Percentiles rank a stretch among this genome's conserved stretches.
Evolutionary conservation across 2,113 vertebrate species (phyloP).

Genomic region (Psittacula cyanocephala): DNA sequence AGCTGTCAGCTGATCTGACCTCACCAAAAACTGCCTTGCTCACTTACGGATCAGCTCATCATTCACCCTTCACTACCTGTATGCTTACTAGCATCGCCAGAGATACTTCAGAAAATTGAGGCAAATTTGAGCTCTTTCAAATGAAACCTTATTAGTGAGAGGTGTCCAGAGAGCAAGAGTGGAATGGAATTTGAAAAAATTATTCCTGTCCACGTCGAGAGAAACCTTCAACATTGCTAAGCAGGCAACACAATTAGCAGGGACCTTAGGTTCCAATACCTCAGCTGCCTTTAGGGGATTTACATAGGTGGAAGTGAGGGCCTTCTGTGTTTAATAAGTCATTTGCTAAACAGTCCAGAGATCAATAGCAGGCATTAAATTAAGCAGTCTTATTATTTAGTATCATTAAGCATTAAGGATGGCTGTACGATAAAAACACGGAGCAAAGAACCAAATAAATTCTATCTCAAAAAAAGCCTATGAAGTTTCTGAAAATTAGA

Average conservation of each 20-base stretch:
- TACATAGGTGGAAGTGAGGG: background rate
- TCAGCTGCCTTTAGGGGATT: background rate
- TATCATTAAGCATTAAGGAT: slow-evolving; percentile 57
- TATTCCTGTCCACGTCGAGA: background rate
- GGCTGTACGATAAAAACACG: slow-evolving; percentile 47
- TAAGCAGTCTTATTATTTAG: slow-evolving; percentile 69
- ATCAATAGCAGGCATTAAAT: slow-evolving; percentile 55
- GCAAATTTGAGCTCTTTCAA: background rate
- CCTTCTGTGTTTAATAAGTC: background rate
- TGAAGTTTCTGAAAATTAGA: slow-evolving; percentile 54
- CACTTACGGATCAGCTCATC: background rate
- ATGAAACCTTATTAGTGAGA: background rate
- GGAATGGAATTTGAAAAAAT: background rate
- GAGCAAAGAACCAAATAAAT: slow-evolving; percentile 63
- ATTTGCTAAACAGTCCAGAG: slow-evolving; percentile 11
- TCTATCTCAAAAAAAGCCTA: slow-evolving; percentile 23
- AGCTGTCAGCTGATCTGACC: background rate
- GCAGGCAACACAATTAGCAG: background rate
- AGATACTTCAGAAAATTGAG: background rate
- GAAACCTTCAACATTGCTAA: background rate
- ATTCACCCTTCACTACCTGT: background rate
- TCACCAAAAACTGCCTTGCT: background rate
- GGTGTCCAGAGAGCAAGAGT: background rate
- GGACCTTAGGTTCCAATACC: background rate
- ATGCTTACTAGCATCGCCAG: background rate